phyloP scores from a whole-genome alignment of 2,888 invertebrate species.

The Anticlea derivata region DNA sequence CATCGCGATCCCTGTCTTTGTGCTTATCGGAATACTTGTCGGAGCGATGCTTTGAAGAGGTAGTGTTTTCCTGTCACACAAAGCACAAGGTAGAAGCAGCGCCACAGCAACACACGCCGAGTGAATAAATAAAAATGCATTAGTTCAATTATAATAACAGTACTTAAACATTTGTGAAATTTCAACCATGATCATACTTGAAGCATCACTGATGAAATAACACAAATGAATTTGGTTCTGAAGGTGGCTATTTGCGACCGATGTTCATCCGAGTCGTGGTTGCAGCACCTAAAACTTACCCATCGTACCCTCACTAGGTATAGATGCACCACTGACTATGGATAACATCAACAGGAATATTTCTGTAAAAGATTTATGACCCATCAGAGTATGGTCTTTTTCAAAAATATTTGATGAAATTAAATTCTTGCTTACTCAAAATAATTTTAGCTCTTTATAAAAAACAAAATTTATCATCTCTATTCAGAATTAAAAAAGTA shows the following conservation, averaged over 20 bases:
- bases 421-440: slow-evolving; percentile 29
- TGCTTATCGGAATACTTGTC: slow-evolving; percentile 83
- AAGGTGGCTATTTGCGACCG: slow-evolving; percentile 67
- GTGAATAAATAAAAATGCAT: slow-evolving; percentile 81
- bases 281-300: slow-evolving; percentile 86
- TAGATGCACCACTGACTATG: slow-evolving; percentile 84
- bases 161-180: slow-evolving; percentile 60
- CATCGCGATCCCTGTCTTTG: slow-evolving; percentile 74
- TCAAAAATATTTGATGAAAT: slow-evolving; percentile 55
- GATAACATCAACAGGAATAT: slow-evolving; percentile 87
- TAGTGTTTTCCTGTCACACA: slow-evolving; percentile 84
- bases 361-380: slow-evolving; percentile 92
- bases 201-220: slow-evolving; percentile 57
- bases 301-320: slow-evolving; percentile 85
- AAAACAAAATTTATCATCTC: slow-evolving; percentile 35
- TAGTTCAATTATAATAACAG: slow-evolving; percentile 71
- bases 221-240: slow-evolving; percentile 61
- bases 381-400: slow-evolving; percentile 85
- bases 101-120: slow-evolving; percentile 84
- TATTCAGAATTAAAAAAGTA: slow-evolving; percentile 49
- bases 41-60: slow-evolving; percentile 82
- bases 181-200: slow-evolving; percentile 54
- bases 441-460: slow-evolving; percentile 40
- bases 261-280: slow-evolving; percentile 63
- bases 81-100: slow-evolving; percentile 85